Percentiles rank a stretch among this genome's conserved stretches.
Evolutionary conservation across 2,797 vertebrate genomes (phyloP).

Genomic region (Gila robusta): DNA sequence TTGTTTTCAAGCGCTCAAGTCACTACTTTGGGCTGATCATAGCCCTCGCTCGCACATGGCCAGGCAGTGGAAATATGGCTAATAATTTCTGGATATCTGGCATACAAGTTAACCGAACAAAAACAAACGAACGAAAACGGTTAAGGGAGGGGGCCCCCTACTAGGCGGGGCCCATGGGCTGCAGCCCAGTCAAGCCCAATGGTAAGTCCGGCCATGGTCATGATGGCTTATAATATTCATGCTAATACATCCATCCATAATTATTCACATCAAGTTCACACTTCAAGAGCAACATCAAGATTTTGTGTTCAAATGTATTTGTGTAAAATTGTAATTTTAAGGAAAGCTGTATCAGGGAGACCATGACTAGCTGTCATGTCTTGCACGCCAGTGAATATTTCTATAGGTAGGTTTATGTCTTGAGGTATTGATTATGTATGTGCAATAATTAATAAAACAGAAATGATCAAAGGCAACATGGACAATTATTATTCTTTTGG

Average conservation of each 20-base stretch:
- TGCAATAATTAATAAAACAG: neutral
- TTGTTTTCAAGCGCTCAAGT: no score
- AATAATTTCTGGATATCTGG: no score
- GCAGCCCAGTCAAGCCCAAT: no score
- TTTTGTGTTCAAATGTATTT: neutral
- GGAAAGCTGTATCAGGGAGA: neutral
- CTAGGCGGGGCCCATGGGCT: no score
- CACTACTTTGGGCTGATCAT: no score
- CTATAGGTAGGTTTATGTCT: neutral
- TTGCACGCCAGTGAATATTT: neutral
- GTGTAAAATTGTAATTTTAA: neutral
- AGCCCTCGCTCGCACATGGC: no score
- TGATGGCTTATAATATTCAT: neutral
- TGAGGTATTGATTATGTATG: neutral
- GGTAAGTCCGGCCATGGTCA: neutral
- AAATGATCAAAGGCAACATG: neutral
- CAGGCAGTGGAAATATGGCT: no score
- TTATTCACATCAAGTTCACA: neutral
- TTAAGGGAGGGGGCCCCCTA: no score
- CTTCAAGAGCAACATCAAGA: neutral
- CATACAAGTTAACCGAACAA: no score
- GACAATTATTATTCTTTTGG: neutral
- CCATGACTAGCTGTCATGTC: neutral
- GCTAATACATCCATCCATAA: neutral
- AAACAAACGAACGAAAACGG: no score